Evolutionary conservation across 2,113 vertebrate genomes (phyloP), one percentile per base, ranked within the genome.

Genomic region (Chaetodon auriga): DNA sequence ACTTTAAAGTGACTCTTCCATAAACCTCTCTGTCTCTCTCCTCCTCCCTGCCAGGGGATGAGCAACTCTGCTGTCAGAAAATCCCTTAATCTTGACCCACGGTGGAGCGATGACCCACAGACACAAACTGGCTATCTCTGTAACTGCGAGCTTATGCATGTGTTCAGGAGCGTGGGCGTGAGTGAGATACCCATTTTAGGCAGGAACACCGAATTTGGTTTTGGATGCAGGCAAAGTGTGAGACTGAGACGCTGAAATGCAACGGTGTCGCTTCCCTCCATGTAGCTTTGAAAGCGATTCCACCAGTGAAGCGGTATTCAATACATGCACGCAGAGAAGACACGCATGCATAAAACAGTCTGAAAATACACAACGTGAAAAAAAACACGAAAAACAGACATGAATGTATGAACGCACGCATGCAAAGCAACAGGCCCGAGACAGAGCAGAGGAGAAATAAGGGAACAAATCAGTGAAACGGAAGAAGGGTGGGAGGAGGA

Each of bases 51-150:
- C 77, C 43, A 78, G 60, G 53, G 62, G 64, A 90, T 74, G 71
- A 84, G 83, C 74, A 86, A 75, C 57, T 79, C 81, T 85, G 63
- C 85, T 72, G 61, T 58, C 70, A 72, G 74, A 54, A 86, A 91
- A 89, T 83, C 87, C 89, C 90, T 90, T 92, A 86, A 93, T 92
- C 91, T 88, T 85, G 87, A 91, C 89, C 89, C 81, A 54, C 64
- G 85, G 77, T 68, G 72, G 25, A 75, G 76, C 10, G 54, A 76
- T 77, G 83, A 90, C 89, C 89, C 80, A 87, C 71, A 75, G 82
- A 87, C 80, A 80, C 58, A 58, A 77, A 75, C 72, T 41, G 83
- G 55, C 51, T 30, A 38, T 57, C 61, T 70, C 62, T 57, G 70
- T 60, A 77, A 77, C 80, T 74, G 57, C 65, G 18, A 72, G 75